Evolutionary conservation across 2,888 invertebrate species (phyloP), one percentile per base, ranked within the genome.

Genomic region (Timema podura): DNA sequence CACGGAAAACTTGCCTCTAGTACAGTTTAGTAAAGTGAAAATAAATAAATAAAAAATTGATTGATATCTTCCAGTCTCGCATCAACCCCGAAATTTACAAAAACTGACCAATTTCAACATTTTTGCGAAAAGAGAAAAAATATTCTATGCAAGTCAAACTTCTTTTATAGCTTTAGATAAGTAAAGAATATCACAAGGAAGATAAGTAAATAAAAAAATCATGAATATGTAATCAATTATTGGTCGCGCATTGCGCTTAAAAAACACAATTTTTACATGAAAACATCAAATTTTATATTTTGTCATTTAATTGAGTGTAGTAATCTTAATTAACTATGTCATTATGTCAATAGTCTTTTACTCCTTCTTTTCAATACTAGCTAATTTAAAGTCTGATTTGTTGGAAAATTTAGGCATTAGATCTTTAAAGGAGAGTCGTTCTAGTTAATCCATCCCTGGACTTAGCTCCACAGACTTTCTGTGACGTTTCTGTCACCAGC

Each of bases 21-120:
- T 13, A 54, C n/a, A 15, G 6, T 15, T 8, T 15, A 54, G 54
- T 15, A 11, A 54, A 54, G 6, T 13, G 1, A 13, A 15, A 16
- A 8, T 1, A n/a, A n/a, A 48, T 49, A 47, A 8, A 65, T 48
- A 65, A 9, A 46, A 15, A 69, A 65, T 65, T 15, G 47, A n/a
- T 65, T 65, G 65, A 65, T 46, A 65, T 46, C 47, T 65, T 65
- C 10, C 45, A 9, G 65, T 65, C 47, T 10, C 65, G 47, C 65
- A 47, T 46, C 45, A 15, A 1, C 9, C 47, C 47, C 15, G 6
- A 65, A 65, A n/a, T 65, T 65, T 65, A 47, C 46, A 11, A 15
- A 65, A 65, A 65, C 15, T n/a, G 11, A 47, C 3, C 11, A 65
- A 65, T 47, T 65, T 46, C 11, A 2, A 65, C 46, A 44, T 66